Evolutionary conservation across 2,888 invertebrate species (phyloP), one percentile per base, ranked within the genome.

Genomic region (Parelbella ahira): DNA sequence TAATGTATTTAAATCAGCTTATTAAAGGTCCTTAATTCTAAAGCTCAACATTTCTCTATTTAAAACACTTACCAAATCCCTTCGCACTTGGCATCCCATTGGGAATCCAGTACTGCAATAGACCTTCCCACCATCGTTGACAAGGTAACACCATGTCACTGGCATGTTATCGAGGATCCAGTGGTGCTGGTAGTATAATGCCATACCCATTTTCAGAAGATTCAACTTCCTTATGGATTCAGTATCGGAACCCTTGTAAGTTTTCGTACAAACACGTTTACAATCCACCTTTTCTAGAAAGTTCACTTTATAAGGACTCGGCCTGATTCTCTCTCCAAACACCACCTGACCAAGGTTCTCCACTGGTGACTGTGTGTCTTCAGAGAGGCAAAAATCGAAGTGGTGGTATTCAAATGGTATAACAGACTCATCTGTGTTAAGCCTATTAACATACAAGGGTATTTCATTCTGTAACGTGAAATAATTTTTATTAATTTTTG

Each of bases 81-180:
- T 89, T 48, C 92, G 91, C 4, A 94, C 92, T 71, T 93, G 94
- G 70, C 99, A 99, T 3, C 99, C 99, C 94, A 99, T 97, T 0
- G 98, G 98, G 75, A 99, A 99, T 4, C 99, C 98, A 24, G 96
- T 96, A 49, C 94, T 95, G 73, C 99, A 99, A 69, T 94, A 96
- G 47, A 91, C 92, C 54, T 91, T 90, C 7, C 89, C 89, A 27
- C 79, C 82, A 51, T 92, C 92, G 56, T 92, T 92, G 47, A 94
- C 92, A 41, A 92, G 67, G 74, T 97, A 97, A 76, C 99, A 99
- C 94, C 97, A 98, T 0, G 99, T 98, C 1, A 99, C 95, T 0
- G 99, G 99, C 98, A 99, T 98, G 73, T 99, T 99, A 81, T 99
- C 99, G 49, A 96, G 90, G 60, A 97, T 96, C 99, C 99, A 99